Evolutionary conservation across 2,113 vertebrate genomes (phyloP), one percentile per base, ranked within the genome.

Genomic region (Choloepus hoffmanni): DNA sequence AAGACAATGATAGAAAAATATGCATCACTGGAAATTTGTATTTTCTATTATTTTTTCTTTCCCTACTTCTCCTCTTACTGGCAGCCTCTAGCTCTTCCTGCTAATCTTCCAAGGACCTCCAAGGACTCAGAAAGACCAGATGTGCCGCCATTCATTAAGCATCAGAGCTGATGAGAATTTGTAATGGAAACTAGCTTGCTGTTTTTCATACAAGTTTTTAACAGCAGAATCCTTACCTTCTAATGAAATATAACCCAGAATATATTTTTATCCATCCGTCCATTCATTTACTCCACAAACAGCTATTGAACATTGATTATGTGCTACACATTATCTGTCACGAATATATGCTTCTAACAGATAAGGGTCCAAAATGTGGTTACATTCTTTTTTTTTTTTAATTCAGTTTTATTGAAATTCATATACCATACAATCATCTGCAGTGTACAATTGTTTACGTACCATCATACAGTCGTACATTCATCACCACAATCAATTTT

Each of bases 31-130:
- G 48, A 85, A 89, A 86, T 74, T 85, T 67, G 30, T 50, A 60
- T 50, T 95, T 65, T 85, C 78, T 79, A 26, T 90, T 70, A 33
- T 87, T 95, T 81, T 90, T 89, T 36, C 58, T 68, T 92, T 79
- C 43, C 30, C 21, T 88, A 21, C 18, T 88, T 95, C 78, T 58
- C 30, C 48, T 90, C 62, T 67, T 85, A 45, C 62, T 50, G 3
- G 24, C 43, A 67, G 72, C 62, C 70, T 55, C 24, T 30, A 79
- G 55, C 16, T 36, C 36, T 77, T 83, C 43, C 90, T 65, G 24
- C 77, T 26, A 55, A 23, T 62, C 87, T 53, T 33, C 13, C 15
- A 87, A 50, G 19, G 58, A 30, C 15, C 23, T 73, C 28, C 74
- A 91, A 73, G 40, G 13, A 77, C 60, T 45, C 23, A 33, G 28